Evolutionary conservation across 2,113 vertebrate genomes (phyloP), one percentile per base, ranked within the genome.

Genomic region (Nycticorax nycticorax): DNA sequence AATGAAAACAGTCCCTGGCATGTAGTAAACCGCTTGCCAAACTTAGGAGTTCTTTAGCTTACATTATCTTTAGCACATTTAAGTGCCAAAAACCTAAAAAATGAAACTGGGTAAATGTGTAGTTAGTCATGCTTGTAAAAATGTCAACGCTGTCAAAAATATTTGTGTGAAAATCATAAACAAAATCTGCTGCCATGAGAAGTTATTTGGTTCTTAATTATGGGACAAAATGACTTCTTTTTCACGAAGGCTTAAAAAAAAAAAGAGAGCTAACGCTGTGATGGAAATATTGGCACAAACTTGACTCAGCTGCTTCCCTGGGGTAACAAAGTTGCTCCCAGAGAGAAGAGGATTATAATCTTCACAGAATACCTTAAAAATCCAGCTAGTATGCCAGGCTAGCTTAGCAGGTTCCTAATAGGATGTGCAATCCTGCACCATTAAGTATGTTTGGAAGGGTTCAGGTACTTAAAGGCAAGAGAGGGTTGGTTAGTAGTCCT

Each of bases 91-190:
- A 75, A 69, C 75, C 45, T 52, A 28, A 63, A 73, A 91, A 81
- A 13, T 3, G 52, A 68, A 88, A 84, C 79, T 91, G 92, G 35
- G 85, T 93, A 88, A 95, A 95, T 85, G 68, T 83, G 88, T 81
- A 75, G 74, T 97, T 96, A 96, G 95, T 97, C 92, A 97, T 85
- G 96, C 94, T 95, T 92, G 83, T 83, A 88, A 96, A 97, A 96
- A 91, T 91, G 93, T 91, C 96, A 96, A 55, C 1, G 48, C 87
- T 96, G 92, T 95, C 92, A 93, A 84, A 97, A 95, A 96, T 95
- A 93, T 96, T 97, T 93, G 84, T 92, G 81, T 92, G 85, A 96
- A 97, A 97, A 95, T 89, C 92, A 93, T 96, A 96, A 97, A 97
- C 94, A 96, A 97, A 96, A 97, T 95, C 94, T 97, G 94, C 89